Evolutionary conservation across 1,140 invertebrate genomes (phyloP).

Genomic region (Dinoponera quadriceps): DNA sequence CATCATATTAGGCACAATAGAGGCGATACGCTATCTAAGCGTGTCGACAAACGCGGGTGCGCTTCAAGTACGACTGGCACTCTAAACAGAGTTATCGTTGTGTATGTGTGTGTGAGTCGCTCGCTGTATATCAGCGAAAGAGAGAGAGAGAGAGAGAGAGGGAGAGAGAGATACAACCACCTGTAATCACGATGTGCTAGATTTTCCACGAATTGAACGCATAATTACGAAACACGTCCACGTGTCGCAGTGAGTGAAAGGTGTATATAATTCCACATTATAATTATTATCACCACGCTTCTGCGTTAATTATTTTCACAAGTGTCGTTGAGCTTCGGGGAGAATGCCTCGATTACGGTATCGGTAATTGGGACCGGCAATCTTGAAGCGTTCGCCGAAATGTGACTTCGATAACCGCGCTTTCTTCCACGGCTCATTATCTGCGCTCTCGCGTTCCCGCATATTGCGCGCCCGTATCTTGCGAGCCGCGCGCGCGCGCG

Average conservation of each 20-base stretch:
- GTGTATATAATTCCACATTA: no score
- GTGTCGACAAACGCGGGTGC: conserved; percentile 5
- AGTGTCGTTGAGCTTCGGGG: no score
- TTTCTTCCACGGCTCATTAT: conserved; percentile 3
- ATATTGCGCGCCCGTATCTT: conserved; percentile 26
- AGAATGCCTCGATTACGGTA: no score
- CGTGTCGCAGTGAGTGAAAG: no score
- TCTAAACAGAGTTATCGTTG: conserved; percentile 33
- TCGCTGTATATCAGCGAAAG: neutral
- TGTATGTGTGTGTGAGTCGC: neutral
- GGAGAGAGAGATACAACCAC: no score
- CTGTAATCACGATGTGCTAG: conserved; percentile 8
- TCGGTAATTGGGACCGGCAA: conserved; percentile 12
- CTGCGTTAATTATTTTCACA: no score
- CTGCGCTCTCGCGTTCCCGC: neutral
- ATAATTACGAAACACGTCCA: neutral
- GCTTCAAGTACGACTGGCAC: conserved; percentile 8
- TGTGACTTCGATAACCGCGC: neutral
- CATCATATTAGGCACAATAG: conserved; percentile 33
- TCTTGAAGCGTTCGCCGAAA: neutral
- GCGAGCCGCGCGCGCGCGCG: no score
- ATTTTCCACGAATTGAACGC: neutral
- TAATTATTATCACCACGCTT: no score
- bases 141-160: no score
- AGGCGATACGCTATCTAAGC: conserved; percentile 45